phyloP scores from a whole-genome alignment of 2,888 invertebrate genomes.

The Dichetophora obliterata region DNA sequence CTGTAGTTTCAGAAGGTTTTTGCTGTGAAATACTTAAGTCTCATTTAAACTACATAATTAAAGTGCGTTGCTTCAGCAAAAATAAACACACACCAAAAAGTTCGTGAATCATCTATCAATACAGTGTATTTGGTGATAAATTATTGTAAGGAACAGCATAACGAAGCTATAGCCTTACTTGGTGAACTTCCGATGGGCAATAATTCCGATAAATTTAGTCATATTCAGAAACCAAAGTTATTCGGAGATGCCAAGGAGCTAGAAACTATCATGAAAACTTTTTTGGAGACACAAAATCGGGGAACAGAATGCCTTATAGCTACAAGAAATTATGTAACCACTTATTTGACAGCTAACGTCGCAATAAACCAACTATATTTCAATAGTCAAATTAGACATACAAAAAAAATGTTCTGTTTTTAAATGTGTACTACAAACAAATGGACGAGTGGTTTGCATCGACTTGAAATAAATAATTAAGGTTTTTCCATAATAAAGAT shows the following conservation, averaged over 20 bases:
- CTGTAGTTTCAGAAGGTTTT: slow-evolving; percentile 35
- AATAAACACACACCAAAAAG: slow-evolving; percentile 38
- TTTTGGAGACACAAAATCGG: slow-evolving; percentile 51
- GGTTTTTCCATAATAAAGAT: too few species aligned
- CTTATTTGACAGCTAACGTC: neutral
- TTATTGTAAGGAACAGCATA: slow-evolving; percentile 48
- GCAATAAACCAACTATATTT: neutral
- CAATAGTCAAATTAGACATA: neutral
- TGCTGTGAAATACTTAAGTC: slow-evolving; percentile 42
- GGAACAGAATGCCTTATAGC: slow-evolving; percentile 51
- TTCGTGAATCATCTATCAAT: slow-evolving; percentile 44
- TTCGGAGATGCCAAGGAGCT: slow-evolving; percentile 40
- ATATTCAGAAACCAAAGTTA: slow-evolving; percentile 40
- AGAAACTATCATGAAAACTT: slow-evolving; percentile 43
- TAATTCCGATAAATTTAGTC: slow-evolving; percentile 49
- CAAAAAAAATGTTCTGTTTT: too few species aligned
- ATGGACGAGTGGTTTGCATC: too few species aligned
- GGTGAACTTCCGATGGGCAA: slow-evolving; percentile 53
- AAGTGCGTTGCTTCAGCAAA: slow-evolving; percentile 49
- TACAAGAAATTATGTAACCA: slow-evolving; percentile 54
- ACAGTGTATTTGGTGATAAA: slow-evolving; percentile 51
- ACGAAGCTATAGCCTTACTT: slow-evolving; percentile 49
- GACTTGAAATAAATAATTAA: too few species aligned
- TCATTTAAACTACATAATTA: slow-evolving; percentile 56
- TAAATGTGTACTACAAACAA: too few species aligned